These are phyloP conservation scores for Brachionus calyciflorus DNA, from an alignment of 1,140 invertebrate genomes.

Conservation along the genomic window DNA sequence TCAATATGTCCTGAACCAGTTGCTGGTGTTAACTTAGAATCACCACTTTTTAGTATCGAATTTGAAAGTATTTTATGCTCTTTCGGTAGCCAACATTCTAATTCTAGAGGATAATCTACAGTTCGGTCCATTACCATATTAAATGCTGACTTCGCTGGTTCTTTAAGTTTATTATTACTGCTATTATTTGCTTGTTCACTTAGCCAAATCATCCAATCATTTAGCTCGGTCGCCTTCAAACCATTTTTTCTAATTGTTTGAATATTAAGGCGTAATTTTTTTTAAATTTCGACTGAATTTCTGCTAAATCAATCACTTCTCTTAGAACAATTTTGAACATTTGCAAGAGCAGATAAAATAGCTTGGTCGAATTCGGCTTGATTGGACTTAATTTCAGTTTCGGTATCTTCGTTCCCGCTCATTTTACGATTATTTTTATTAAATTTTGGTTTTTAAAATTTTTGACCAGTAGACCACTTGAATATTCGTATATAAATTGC, in stretches of 20 bases:
- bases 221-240: neutral
- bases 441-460: too few species aligned
- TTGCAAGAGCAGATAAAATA: constrained; percentile 5
- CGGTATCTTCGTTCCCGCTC: neutral
- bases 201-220: neutral
- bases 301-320: neutral
- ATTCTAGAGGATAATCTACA: neutral
- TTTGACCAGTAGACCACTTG: too few species aligned
- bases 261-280: neutral
- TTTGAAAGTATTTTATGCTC: neutral
- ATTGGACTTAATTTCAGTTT: neutral
- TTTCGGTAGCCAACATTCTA: constrained; percentile 2
- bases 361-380: constrained; percentile 24
- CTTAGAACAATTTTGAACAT: neutral
- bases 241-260: neutral
- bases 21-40: neutral
- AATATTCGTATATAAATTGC: too few species aligned
- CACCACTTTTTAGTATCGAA: neutral
- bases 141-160: neutral
- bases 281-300: neutral
- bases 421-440: too few species aligned
- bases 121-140: neutral
- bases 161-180: neutral
- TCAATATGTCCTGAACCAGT: neutral
- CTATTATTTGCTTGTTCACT: neutral